Evolutionary conservation across 2,113 vertebrate species (phyloP), one percentile per base, ranked within the genome.

Genomic region (Phrynosoma platyrhinos): DNA sequence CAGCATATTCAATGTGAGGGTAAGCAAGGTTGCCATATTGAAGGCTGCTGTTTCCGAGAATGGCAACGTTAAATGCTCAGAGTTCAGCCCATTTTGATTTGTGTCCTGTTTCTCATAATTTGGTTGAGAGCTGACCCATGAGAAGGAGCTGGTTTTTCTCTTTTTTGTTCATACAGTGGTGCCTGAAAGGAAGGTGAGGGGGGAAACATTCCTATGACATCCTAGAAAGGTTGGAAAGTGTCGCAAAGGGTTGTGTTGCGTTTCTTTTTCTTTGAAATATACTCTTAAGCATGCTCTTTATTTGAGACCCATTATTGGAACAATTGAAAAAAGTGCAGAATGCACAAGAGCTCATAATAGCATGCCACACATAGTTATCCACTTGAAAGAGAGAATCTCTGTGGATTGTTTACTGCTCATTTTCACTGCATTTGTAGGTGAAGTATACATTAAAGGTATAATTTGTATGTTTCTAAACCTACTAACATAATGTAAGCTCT

Each of bases 131-230:
- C 86, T 91, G 55, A 90, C 9, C 53, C 83, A 52, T 58, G 86
- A 42, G 87, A 30, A 79, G 53, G 91, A 93, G 92, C 83, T 13
- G 20, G 0, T 90, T 91, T 81, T 83, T 12, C 64, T 5, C 89
- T 40, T 90, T 80, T 9, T 27, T 92, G 89, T 93, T 27, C 0
- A 79, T 66, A 2, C 0, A 0, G 20, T 52, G 72, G 16, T 25
- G 32, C 68, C 52, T 69, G 16, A 47, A 86, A 79, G 20, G 52
- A 86, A 79, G 20, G 52, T 1, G 8, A 30, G 68, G 68, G 9
- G 27, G 25, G 10, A 52, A 1, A 47, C 47, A 47, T 47, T 47
- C 47, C 68, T n/a, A 23, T 83, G 79, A 64, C 9, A 30, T 75
- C n/a, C 58, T 25, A 9, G 77, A 55, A 92, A 78, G 79, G 42